These are phyloP conservation scores for Procambarus virginalis DNA, from an alignment of 1,140 invertebrate species.

Conservation along the genomic window DNA sequence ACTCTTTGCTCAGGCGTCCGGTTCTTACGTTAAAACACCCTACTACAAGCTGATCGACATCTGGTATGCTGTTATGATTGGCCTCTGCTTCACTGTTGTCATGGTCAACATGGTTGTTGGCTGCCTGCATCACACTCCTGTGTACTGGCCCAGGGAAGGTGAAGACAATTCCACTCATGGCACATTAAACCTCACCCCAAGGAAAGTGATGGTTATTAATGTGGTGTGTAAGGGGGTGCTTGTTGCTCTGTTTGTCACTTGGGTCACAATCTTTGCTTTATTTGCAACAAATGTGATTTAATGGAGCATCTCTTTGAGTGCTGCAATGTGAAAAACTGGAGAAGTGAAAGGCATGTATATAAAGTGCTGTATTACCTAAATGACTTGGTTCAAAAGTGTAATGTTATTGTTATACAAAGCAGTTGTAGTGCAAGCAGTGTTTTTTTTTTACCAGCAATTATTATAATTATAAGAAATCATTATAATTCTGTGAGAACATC, in stretches of 20 bases:
- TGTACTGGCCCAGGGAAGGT: too few relatives aligned
- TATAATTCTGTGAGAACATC: too few relatives aligned
- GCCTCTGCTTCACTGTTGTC: background rate
- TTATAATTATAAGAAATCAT: too few relatives aligned
- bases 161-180: background rate
- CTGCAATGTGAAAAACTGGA: too few relatives aligned
- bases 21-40: slow-evolving; percentile 13
- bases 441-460: too few relatives aligned
- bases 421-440: too few relatives aligned
- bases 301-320: background rate
- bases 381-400: too few relatives aligned
- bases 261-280: background rate
- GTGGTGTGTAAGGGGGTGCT: background rate
- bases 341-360: too few relatives aligned
- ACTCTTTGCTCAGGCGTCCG: background rate
- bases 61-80: background rate
- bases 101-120: slow-evolving; percentile 1
- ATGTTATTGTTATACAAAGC: too few relatives aligned
- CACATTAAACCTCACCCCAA: background rate
- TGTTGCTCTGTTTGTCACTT: background rate
- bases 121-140: background rate
- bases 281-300: background rate
- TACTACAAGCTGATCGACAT: slow-evolving; percentile 27
- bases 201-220: background rate
- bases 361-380: too few relatives aligned